phyloP scores from a whole-genome alignment of 2,797 vertebrate species.

The Peromyscus melanophrys region DNA sequence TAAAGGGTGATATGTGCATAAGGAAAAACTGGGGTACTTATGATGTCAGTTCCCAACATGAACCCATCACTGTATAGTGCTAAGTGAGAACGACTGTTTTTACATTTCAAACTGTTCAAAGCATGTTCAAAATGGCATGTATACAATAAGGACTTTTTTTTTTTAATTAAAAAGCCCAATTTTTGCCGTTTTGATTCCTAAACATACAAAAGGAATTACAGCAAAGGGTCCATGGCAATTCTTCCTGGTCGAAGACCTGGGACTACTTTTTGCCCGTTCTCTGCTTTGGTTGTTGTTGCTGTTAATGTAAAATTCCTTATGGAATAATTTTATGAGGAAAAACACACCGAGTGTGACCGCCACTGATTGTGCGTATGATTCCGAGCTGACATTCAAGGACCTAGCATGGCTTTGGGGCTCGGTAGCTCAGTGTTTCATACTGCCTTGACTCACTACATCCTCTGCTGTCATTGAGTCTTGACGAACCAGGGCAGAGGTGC shows the following conservation, averaged over 20 bases:
- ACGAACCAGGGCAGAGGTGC: background rate
- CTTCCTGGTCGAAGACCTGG: background rate
- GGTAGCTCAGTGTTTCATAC: background rate
- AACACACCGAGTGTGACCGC: background rate
- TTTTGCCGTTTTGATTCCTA: background rate
- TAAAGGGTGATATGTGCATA: background rate
- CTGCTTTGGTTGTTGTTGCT: background rate
- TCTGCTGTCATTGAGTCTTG: background rate
- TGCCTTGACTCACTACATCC: background rate
- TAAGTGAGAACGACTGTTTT: background rate
- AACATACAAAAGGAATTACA: background rate
- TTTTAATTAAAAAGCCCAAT: background rate
- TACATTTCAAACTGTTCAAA: background rate
- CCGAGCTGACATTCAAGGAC: background rate
- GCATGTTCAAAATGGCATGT: background rate
- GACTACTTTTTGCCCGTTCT: background rate
- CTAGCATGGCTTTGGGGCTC: background rate
- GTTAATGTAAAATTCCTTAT: background rate
- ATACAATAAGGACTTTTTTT: background rate
- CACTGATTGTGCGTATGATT: background rate
- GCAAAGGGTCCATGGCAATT: background rate
- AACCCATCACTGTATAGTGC: background rate
- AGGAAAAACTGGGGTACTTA: background rate
- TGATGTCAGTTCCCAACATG: background rate
- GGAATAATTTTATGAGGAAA: background rate